Evolutionary conservation across 1,140 invertebrate species (phyloP).

Genomic region (Lethrus apterus): DNA sequence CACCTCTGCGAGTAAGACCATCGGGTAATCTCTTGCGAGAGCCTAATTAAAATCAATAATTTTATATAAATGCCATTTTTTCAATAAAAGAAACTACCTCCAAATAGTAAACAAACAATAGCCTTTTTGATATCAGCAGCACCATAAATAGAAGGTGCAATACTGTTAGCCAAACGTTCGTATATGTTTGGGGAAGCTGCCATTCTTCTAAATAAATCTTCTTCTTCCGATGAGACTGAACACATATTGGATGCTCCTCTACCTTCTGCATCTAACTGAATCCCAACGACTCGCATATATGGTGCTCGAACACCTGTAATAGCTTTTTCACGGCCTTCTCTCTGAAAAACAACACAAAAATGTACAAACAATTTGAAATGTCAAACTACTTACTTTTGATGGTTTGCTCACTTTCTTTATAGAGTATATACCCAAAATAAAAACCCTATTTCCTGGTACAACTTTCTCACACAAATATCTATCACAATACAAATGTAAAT

Average conservation of each 20-base stretch:
- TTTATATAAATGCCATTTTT: neutral
- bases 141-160: conserved; percentile 97
- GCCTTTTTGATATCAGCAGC: conserved; percentile 95
- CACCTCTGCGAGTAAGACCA: conserved; percentile 88
- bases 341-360: conserved; percentile 38
- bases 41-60: conserved; percentile 37
- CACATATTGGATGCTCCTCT: conserved; percentile 52
- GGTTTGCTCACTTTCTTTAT: conserved; percentile 81
- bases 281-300: conserved; percentile 91
- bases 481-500: conserved; percentile 92
- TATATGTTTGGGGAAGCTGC: conserved; percentile 81
- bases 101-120: conserved; percentile 92
- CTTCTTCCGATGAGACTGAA: conserved; percentile 73
- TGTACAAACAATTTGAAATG: neutral
- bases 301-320: conserved; percentile 88
- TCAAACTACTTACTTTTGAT: conserved; percentile 40
- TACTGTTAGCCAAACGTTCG: conserved; percentile 81
- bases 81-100: conserved; percentile 48
- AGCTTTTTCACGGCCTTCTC: conserved; percentile 70
- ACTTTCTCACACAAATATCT: conserved; percentile 88
- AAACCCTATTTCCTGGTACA: conserved; percentile 93
- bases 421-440: conserved; percentile 91
- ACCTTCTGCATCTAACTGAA: conserved; percentile 78
- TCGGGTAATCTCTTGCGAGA: conserved; percentile 88
- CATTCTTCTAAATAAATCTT: conserved; percentile 83